Evolutionary conservation across 2,888 invertebrate genomes (phyloP), one percentile per base, ranked within the genome.

Genomic region (Dryocosmus kuriphilus): DNA sequence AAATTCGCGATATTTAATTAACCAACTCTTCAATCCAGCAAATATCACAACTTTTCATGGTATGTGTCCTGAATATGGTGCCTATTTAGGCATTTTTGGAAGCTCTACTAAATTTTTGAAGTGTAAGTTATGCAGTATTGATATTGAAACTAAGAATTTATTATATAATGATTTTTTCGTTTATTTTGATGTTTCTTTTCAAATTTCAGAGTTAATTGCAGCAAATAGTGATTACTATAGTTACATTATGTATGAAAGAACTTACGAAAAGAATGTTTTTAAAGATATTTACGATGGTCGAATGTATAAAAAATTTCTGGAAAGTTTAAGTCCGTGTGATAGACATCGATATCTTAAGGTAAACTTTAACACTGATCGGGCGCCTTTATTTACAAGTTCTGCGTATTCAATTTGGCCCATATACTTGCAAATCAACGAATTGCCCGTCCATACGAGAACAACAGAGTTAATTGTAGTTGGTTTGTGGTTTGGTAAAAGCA

Each of bases 1-100:
- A n/a, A n/a, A n/a, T n/a, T n/a, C n/a, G n/a, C n/a, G 11, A 51
- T 81, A 81, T 73, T 67, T 77, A 63, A 63, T 79, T 22, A 74
- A 78, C 67, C 16, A 62, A 30, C n/a, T 79, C 4, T 77, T 71
- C 22, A 79, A 76, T 74, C 35, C 60, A 6, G 30, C 30, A 1
- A 38, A 63, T 71, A 65, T 62, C 16, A 27, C 78, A 60, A 60
- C 32, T 2, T 81, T 71, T 67, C 78, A 81, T 51, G 55, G 35
- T 0, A 55, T 78, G 6, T 81, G 81, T 24, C 65, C 76, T 35
- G n/a, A 38, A 24, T 78, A 76, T 30, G 35, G 19, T 11, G 7
- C 9, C n/a, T 77, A 75, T 60, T 16, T 79, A 19, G 76, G 76
- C 57, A 22, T 30, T 55, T 77, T 77, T 65, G 73, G 41, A 41